phyloP scores from a whole-genome alignment of 2,113 vertebrate species.

The Hipposideros armiger region DNA sequence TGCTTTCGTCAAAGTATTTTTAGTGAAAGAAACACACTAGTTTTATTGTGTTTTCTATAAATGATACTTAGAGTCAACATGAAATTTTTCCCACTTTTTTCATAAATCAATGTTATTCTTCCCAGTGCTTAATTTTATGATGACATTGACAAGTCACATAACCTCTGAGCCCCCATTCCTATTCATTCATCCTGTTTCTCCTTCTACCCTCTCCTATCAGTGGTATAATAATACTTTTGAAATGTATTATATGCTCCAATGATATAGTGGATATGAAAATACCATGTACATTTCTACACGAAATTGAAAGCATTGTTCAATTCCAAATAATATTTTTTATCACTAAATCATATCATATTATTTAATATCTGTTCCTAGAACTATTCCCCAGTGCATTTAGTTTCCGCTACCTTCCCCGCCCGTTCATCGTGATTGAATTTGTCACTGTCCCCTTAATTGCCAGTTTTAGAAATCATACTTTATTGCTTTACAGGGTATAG shows the following conservation, averaged over 20 bases:
- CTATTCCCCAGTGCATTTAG: neutral
- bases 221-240: neutral
- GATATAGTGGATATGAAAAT: neutral
- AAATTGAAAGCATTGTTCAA: neutral
- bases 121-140: neutral
- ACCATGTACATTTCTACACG: neutral
- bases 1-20: slow-evolving; percentile 16
- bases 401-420: neutral
- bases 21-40: neutral
- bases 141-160: neutral
- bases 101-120: neutral
- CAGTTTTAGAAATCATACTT: neutral
- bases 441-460: neutral
- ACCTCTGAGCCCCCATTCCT: neutral
- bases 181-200: neutral
- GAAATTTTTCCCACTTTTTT: neutral
- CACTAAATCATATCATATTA: neutral
- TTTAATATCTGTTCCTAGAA: neutral
- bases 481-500: neutral
- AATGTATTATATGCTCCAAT: neutral
- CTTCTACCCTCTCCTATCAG: neutral
- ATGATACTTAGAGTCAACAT: neutral
- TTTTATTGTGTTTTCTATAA: slow-evolving; percentile 49
- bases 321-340: neutral
- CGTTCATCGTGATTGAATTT: neutral